Evolutionary conservation across 2,113 vertebrate genomes (phyloP).

Genomic region (Engystomops pustulosus): DNA sequence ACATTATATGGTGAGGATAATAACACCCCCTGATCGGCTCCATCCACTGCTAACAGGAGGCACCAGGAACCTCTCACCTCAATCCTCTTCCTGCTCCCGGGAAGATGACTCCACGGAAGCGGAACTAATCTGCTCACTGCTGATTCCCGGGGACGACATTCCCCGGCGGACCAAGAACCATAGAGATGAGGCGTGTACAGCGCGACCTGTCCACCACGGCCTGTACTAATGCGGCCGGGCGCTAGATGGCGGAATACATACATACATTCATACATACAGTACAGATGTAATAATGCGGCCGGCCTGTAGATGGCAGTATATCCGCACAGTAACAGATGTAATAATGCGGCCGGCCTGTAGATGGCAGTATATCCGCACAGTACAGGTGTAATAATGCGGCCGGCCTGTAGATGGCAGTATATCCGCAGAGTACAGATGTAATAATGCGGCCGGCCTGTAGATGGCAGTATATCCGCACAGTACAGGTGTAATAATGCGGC

Average conservation of each 20-base stretch:
- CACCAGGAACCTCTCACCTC: background rate
- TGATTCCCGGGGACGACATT: background rate
- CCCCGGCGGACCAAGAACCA: background rate
- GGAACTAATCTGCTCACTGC: background rate
- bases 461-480: background rate
- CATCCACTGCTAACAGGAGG: too few relatives aligned
- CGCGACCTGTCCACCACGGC: background rate
- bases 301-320: too few relatives aligned
- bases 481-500: too few relatives aligned
- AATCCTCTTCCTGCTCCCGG: background rate
- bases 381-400: too few relatives aligned
- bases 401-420: too few relatives aligned
- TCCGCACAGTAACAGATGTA: too few relatives aligned
- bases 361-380: too few relatives aligned
- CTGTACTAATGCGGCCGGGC: background rate
- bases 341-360: too few relatives aligned
- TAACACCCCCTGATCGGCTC: too few relatives aligned
- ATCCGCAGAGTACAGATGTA: background rate
- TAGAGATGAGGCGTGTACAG: background rate
- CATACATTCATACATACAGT: too few relatives aligned
- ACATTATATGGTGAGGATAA: too few relatives aligned
- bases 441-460: background rate
- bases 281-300: too few relatives aligned
- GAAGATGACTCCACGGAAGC: background rate
- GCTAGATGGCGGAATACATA: background rate